Base-by-base conservation (phyloP, 2,888 invertebrate species). In the Drosophila eohydei region DNA sequence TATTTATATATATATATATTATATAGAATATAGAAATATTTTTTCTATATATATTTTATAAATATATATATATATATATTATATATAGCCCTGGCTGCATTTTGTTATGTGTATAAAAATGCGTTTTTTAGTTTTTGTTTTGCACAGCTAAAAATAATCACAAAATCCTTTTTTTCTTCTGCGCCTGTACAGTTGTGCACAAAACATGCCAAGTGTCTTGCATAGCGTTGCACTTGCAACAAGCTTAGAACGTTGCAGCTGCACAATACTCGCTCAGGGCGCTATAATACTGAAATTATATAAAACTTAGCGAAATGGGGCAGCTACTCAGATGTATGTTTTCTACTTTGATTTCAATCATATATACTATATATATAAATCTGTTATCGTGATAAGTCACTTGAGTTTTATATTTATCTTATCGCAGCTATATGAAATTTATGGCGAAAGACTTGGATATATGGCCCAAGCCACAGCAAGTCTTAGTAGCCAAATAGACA, bases 141-240 rank as follows among this genome's bases (percentile, higher is more conserved):
- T 83, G 82, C 71, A 4, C 77, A 71, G 79, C 88, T 85, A 88
- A 81, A 85, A 85, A 83, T 85, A 83, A 83, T 83, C 78, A 83
- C 65, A 68, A 71, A 76, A 74, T 78, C 30, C 28, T n/a, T 30
- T 41, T 54, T 44, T 52, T 52, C 4, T 21, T 16, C 16, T 7
- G 14, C 9, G 50, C n/a, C 21, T 12, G 81, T 84, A 84, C 84
- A 84, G 84, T 87, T 82, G 78, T 63, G 82, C 21, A n/a, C 85
- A 88, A 84, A 84, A 81, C 60, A 60, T 65, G 34, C 26, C n/a
- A 50, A 58, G 7, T 43, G 74, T 62, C 62, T 69, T 68, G 26
- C 40, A n/a, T 56, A 16, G 65, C 51, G 34, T 40, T 60, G 60
- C 48, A 65, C 44, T 16, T 58, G 57, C 56, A 57, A 75, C 52